Evolutionary conservation across 2,113 vertebrate genomes (phyloP).

Genomic region (Eudorcas thomsonii): DNA sequence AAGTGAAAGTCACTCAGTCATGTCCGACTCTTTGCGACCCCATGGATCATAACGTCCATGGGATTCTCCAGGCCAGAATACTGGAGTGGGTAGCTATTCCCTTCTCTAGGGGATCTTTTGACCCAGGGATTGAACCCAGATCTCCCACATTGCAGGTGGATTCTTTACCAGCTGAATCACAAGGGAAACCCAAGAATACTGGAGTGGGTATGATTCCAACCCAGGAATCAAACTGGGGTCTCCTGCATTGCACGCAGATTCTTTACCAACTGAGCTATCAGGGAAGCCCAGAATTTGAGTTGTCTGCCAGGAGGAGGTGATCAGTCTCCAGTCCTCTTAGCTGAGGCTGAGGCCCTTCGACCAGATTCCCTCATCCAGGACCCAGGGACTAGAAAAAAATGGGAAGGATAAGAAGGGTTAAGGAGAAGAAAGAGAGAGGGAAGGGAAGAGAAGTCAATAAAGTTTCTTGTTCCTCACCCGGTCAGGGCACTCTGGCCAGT

Average conservation of each 20-base stretch:
- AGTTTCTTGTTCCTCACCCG: background rate
- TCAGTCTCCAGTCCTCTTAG: background rate
- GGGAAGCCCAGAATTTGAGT: background rate
- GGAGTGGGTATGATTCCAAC: background rate
- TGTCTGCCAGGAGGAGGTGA: background rate
- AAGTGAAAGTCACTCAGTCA: background rate
- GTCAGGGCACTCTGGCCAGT: background rate
- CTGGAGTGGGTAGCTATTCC: background rate
- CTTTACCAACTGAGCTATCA: background rate
- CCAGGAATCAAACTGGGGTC: background rate
- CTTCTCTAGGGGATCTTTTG: background rate
- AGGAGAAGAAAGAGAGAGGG: background rate
- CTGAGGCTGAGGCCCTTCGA: background rate
- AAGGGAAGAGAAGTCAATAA: background rate
- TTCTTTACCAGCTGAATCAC: background rate
- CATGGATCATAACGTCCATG: background rate
- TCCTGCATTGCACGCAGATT: background rate
- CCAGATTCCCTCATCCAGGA: background rate
- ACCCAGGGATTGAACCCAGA: background rate
- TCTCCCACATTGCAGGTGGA: background rate
- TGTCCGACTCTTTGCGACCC: background rate
- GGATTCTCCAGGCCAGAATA: background rate
- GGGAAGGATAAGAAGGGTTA: background rate
- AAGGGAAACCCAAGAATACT: background rate
- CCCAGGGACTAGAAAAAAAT: background rate